Evolutionary conservation across 2,113 vertebrate species (phyloP).

Genomic region (Melanerpes aurifrons): DNA sequence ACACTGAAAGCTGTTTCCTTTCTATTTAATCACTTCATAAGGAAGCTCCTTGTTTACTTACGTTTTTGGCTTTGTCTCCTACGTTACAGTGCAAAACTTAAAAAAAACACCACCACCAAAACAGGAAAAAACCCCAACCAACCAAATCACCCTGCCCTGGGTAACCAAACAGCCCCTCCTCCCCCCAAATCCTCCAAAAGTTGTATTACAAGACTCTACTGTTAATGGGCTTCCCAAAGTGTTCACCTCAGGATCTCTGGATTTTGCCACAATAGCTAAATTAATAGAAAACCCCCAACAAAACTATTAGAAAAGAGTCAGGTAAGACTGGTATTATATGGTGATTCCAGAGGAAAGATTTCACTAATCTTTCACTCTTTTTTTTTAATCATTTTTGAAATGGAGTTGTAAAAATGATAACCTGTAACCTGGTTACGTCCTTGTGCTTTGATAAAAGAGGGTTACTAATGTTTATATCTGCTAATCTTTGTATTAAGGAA

Average conservation of each 20-base stretch:
- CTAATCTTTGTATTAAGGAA: not conserved
- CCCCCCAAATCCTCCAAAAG: fast-evolving
- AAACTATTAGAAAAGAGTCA: not conserved
- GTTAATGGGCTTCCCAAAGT: not conserved
- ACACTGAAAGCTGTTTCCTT: not conserved
- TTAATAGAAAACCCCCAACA: not conserved
- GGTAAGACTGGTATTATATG: not conserved
- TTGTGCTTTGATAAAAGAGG: not conserved
- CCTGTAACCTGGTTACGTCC: not conserved
- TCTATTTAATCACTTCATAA: not conserved
- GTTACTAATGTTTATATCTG: not conserved
- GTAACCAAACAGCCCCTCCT: not conserved
- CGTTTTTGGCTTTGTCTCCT: not conserved
- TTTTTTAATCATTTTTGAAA: not conserved
- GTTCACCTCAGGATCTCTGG: not conserved
- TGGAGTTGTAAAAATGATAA: not conserved
- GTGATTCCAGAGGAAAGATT: not conserved
- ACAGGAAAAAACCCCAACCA: not conserved
- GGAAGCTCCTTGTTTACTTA: not conserved
- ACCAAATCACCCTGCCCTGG: not conserved
- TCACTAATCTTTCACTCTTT: not conserved
- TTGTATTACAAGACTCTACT: not conserved
- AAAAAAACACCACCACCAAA: not conserved
- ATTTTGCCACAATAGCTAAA: not conserved
- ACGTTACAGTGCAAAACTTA: not conserved